These are phyloP conservation scores for Hystrix cristata DNA, from an alignment of 2,113 vertebrate genomes.

Conservation along the genomic window DNA sequence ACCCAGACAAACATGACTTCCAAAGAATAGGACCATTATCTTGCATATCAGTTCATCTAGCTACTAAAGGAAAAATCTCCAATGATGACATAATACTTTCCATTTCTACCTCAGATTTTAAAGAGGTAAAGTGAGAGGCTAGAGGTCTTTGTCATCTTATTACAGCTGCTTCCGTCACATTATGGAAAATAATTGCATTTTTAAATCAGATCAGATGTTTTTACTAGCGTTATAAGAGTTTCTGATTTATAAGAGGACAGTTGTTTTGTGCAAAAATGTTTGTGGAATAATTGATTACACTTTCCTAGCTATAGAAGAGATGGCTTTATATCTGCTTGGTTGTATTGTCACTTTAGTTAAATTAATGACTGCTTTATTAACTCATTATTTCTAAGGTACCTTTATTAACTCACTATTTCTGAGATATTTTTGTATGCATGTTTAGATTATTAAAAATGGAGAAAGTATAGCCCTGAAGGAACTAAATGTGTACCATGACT, in stretches of 20 bases:
- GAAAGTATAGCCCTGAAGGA: neutral
- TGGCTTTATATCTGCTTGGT: neutral
- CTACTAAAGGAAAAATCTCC: conserved; percentile 13
- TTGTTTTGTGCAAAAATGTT: neutral
- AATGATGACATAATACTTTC: conserved; percentile 49
- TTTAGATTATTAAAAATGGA: neutral
- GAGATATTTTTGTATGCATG: neutral
- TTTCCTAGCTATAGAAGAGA: neutral
- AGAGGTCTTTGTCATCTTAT: conserved; percentile 62
- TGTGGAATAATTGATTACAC: neutral
- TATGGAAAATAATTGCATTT: conserved; percentile 57
- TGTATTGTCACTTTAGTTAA: conserved; percentile 16
- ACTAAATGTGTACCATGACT: neutral
- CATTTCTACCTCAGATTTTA: conserved; percentile 38
- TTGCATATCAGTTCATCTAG: conserved; percentile 50
- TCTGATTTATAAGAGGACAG: conserved; percentile 40
- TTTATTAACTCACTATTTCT: neutral
- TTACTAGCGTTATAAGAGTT: conserved; percentile 1
- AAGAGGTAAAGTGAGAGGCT: conserved; percentile 49
- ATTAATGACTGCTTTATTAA: neutral
- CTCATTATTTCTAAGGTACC: neutral
- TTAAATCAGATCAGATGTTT: neutral
- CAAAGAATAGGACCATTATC: conserved; percentile 54
- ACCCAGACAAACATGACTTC: neutral
- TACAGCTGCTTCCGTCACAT: neutral